Conservation (phyloP, 2,888 invertebrate species). For the Pseudococcus jackbeardsleyi region DNA sequence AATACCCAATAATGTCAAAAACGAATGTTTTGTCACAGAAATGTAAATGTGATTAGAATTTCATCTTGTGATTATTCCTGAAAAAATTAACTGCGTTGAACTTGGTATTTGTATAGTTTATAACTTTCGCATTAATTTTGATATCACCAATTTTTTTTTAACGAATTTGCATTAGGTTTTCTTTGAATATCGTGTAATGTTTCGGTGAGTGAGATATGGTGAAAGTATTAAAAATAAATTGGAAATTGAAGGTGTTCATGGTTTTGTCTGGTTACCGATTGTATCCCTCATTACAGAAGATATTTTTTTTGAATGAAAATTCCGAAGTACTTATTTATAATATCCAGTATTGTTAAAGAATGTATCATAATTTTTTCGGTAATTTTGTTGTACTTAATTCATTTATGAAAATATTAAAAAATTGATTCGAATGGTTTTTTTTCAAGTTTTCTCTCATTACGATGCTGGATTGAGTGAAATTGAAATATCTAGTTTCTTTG, state of each 20-base stretch:
- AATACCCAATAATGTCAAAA: background rate
- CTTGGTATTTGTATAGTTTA: background rate
- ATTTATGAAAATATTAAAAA: background rate
- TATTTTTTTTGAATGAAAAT: background rate
- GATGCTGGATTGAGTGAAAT: background rate
- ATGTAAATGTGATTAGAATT: background rate
- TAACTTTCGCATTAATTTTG: background rate
- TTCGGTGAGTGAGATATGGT: background rate
- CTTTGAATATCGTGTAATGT: background rate
- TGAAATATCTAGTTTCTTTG: no score
- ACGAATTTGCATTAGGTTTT: background rate
- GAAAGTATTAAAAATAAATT: background rate
- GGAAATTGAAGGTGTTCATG: background rate
- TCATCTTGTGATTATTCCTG: slow-evolving; percentile 5
- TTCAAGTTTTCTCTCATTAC: background rate
- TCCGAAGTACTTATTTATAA: background rate
- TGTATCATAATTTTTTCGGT: background rate
- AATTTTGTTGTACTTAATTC: background rate
- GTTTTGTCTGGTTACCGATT: background rate
- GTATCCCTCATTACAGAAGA: background rate
- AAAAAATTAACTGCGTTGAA: background rate
- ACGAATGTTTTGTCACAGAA: background rate
- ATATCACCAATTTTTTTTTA: background rate
- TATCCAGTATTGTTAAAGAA: background rate
- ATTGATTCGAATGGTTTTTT: background rate